Evolutionary conservation across 2,797 vertebrate species (phyloP), one percentile per base, ranked within the genome.

Genomic region (Bradypodion pumilum): DNA sequence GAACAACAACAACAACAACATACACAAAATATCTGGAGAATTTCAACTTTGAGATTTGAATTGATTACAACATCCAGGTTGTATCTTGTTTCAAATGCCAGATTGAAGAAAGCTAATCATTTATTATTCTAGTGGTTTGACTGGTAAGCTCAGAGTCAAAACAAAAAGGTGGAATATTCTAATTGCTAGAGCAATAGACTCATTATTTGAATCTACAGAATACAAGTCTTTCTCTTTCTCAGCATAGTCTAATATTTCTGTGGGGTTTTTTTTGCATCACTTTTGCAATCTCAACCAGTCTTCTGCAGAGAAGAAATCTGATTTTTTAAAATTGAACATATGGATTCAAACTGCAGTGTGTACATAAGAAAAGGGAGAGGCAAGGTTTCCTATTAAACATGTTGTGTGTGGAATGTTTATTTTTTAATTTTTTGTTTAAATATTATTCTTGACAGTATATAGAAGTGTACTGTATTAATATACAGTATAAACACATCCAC

Each of bases 301-400:
- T 42, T 80, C 49, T n/a, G 0, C 25, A 56, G 16, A 6, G 59
- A 81, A 90, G 69, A 59, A 7, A 76, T 13, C 23, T 1, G 70
- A 10, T 78, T 81, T 88, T 90, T 86, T 8, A 85, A 29, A 70
- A 73, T 78, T 89, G 3, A 86, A 69, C 74, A 21, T 60, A 8
- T 42, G 63, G 5, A 87, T 91, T 90, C 73, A 78, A n/a, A 74
- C 78, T 10, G 0, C 1, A 74, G 32, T 87, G 75, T 80, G 72
- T 1, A 29, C 40, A 83, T 5, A 3, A n/a, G 81, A 74, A 77
- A 32, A 74, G 23, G 37, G 73, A 77, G 0, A 44, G 10, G 49
- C 0, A 1, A 4, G 21, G 1, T 7, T 63, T n/a, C n/a, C n/a
- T n/a, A n/a, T n/a, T n/a, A n/a, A n/a, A n/a, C n/a, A n/a, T n/a